Evolutionary conservation across 2,797 vertebrate species (phyloP), one percentile per base, ranked within the genome.

Genomic region (Saxicola maurus): DNA sequence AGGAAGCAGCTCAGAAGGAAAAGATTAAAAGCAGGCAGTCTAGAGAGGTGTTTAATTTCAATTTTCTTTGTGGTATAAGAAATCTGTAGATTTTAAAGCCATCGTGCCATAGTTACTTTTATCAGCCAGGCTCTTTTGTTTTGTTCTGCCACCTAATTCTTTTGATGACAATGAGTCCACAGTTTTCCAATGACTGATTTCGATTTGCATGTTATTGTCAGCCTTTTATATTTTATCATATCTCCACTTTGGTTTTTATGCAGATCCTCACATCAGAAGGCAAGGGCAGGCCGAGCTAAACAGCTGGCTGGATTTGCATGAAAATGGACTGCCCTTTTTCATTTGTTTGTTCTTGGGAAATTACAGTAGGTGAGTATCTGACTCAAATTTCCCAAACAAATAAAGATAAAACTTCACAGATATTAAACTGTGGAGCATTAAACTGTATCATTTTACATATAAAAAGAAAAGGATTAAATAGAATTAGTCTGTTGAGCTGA

Each of bases 111-210:
- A 86, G 90, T 96, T 96, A 95, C 97, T 98, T 98, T 98, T 97
- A 97, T 97, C 96, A 97, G 96, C 94, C 95, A 73, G 60, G 90
- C 78, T 89, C 93, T 94, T 96, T 97, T 97, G 96, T 97, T 97
- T 97, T 96, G 94, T 93, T 97, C 95, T 95, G 96, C 97, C 97
- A 97, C 96, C 97, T 98, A 96, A 98, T 98, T 98, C 97, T 97
- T 98, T 91, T 94, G 94, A 97, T 96, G 94, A 90, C 95, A 97
- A 97, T 93, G 96, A 96, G 94, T 93, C 94, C 83, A 94, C 93
- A 90, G 94, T 95, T 97, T 96, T 95, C 96, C 96, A 96, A 79
- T 95, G 95, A 91, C 93, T 95, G 96, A 95, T 96, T 96, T 94
- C 76, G 91, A 96, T 97, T 97, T 97, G 95, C 96, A 97, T 96